phyloP scores from a whole-genome alignment of 2,797 vertebrate genomes.

The Pipistrellus kuhlii region DNA sequence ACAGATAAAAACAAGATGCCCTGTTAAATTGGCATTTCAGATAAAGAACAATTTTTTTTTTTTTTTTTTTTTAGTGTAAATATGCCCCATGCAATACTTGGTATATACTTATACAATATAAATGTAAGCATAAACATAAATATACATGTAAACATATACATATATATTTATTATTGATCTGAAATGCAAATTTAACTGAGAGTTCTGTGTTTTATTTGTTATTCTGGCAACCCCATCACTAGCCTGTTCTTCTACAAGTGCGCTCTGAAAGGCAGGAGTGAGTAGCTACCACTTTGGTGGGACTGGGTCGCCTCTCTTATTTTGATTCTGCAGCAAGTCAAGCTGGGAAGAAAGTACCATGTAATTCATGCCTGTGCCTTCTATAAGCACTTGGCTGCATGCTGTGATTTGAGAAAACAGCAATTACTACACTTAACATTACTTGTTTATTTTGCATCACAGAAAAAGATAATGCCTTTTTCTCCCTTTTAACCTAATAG shows the following conservation, averaged over 20 bases:
- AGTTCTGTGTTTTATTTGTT: background rate
- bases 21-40: slow-evolving; percentile 14
- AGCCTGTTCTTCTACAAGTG: background rate
- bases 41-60: background rate
- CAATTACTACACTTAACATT: slow-evolving; percentile 62
- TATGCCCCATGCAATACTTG: background rate
- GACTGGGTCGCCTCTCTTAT: background rate
- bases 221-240: background rate
- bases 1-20: background rate
- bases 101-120: background rate
- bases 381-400: slow-evolving; percentile 45
- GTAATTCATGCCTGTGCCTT: slow-evolving; percentile 23
- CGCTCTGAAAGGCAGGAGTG: background rate
- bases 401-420: slow-evolving; percentile 63
- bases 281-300: background rate
- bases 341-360: background rate
- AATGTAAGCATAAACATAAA: background rate
- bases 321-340: background rate
- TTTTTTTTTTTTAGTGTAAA: background rate
- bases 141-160: too few relatives aligned
- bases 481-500: slow-evolving; percentile 32
- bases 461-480: slow-evolving; percentile 3
- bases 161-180: background rate
- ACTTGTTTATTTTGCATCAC: slow-evolving; percentile 61
- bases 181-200: background rate